A percentile compares a stretch with the other conserved stretches of the same genome.
phyloP scores from a whole-genome alignment of 2,113 vertebrate genomes.

The Colaptes auratus region DNA sequence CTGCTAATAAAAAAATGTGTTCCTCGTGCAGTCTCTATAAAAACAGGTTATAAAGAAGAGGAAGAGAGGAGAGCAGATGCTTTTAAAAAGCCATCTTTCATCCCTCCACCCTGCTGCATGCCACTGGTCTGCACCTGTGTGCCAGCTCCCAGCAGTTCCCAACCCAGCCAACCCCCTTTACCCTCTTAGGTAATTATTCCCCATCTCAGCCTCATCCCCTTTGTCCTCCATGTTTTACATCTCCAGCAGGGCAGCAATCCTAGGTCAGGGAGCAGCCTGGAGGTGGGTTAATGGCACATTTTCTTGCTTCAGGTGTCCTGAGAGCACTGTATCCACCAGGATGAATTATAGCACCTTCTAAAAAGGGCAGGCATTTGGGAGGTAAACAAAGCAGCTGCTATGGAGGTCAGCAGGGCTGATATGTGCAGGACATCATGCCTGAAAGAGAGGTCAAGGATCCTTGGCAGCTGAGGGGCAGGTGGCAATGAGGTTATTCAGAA shows the following conservation, averaged over 20 bases:
- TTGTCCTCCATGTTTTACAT: not conserved
- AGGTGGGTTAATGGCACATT: not conserved
- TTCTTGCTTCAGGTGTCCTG: slow-evolving; percentile 15
- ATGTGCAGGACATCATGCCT: not conserved
- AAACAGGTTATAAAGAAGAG: slow-evolving; percentile 61
- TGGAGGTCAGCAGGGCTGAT: not conserved
- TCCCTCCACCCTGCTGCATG: not conserved
- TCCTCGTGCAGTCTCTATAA: slow-evolving; percentile 49
- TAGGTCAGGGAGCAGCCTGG: not conserved
- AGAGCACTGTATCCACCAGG: not conserved
- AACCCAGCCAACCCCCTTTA: not conserved
- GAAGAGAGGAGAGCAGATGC: slow-evolving; percentile 46
- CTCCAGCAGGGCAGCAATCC: not conserved
- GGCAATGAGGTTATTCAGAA: not conserved
- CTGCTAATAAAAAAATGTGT: slow-evolving; percentile 62
- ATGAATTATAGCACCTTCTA: slow-evolving; percentile 40
- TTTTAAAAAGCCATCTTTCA: slow-evolving; percentile 44
- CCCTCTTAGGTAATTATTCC: slow-evolving; percentile 5
- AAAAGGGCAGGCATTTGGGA: slow-evolving; percentile 28
- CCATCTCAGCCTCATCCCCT: not conserved
- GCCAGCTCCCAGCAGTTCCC: not conserved
- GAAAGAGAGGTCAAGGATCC: slow-evolving; percentile 9
- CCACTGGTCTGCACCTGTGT: not conserved
- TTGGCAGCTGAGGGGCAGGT: not conserved
- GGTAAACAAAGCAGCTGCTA: slow-evolving; percentile 42